Evolutionary conservation across 2,888 invertebrate genomes (phyloP), one percentile per base, ranked within the genome.

Genomic region (Acrocera orbiculus): DNA sequence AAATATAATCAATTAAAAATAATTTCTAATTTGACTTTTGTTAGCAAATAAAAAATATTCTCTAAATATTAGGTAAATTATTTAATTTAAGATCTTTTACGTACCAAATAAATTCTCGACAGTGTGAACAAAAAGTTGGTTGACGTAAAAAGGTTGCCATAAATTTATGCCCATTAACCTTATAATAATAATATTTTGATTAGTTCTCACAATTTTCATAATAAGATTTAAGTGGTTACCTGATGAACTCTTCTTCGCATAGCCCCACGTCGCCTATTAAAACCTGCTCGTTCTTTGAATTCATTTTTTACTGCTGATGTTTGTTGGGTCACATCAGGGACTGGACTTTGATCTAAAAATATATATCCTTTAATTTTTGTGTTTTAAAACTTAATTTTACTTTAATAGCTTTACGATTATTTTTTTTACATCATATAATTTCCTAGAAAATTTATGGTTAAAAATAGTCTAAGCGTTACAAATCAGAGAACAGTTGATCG

Each of bases 81-180:
- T n/a, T n/a, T n/a, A n/a, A n/a, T n/a, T n/a, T n/a, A n/a, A n/a
- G n/a, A n/a, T n/a, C n/a, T n/a, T n/a, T n/a, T n/a, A n/a, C 72
- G 67, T 61, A 90, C 96, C 96, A 96, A 60, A 98, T 96, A 64
- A 98, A 98, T 65, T 95, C 93, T 48, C 85, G 77, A 67, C 98
- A 98, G 66, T 95, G 92, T 55, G 93, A 93, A 72, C 98, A 99
- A 69, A 98, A 99, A 48, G 96, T 96, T 45, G 96, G 96, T 64
- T 99, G 98, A 33, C 92, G 75, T 51, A 98, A 73, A 65, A 92
- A 93, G 44, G 96, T 95, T 45, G 96, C 96, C 96, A 98, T 96
- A 66, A 98, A 99, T 68, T 98, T 98, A 71, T 98, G 98, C 30
- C 95, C 96, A 64, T 86, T 93, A 44, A 78, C 74, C 60, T 60